Evolutionary conservation across 30 jellyfish, hydroid and myxozoan species (phyloP), one percentile per base, ranked within the genome.

Genomic region (Hydra vulgaris): DNA sequence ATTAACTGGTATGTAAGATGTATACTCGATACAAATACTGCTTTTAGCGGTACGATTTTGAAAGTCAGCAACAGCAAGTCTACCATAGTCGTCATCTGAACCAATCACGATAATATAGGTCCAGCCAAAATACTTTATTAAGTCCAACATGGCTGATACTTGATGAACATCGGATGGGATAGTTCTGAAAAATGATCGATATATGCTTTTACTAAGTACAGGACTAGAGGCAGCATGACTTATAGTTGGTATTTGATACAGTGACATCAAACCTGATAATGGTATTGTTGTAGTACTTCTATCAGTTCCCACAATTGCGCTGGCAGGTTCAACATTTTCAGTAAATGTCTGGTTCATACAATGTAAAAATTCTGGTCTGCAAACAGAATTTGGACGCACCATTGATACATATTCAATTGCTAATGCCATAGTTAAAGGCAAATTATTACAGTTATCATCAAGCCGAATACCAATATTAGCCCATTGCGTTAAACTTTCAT

Each of bases 211-310:
- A 72, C 95, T 89, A 25, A 89, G 78, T 83, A 89, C 74, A 5
- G 95, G 87, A 76, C 97, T 89, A 18, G 97, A 84, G 1, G 97
- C 95, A 61, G 95, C 95, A 83, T 76, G 83, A 53, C 97, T 89
- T 23, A 89, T 54, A 66, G 81, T 95, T 16, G 97, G 97, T 18
- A 89, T 84, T 27, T 67, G 67, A 71, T 89, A 85, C 54, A 89
- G 77, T 1, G 93, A 88, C 92, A 89, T 81, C 20, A 89, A 77
- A 56, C 97, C 86, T 77, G 97, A 95, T 7, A 89, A 76, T 8
- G 97, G 97, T 8, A 89, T 89, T 22, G 97, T 85, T 18, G 94
- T 83, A 69, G 82, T 80, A 0, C 95, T 84, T 70, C 73, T 78
- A 21, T 86, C 90, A 0, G 97, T 89, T 8, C 97, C 97, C 73